Evolutionary conservation across 2,113 vertebrate genomes (phyloP), one percentile per base, ranked within the genome.

Genomic region (Uria aalge): DNA sequence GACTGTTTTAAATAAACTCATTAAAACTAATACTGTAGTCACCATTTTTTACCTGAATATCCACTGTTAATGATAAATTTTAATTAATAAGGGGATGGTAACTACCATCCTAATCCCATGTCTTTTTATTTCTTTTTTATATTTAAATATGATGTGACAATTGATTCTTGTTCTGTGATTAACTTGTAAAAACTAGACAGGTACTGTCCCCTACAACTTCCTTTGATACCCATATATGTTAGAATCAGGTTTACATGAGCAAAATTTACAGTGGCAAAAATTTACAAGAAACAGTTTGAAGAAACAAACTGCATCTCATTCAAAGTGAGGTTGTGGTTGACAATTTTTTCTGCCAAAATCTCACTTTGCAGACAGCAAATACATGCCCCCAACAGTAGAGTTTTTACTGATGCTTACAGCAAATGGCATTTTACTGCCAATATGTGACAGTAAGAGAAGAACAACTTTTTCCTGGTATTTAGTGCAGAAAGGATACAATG

Each of bases 401-500:
- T 11, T 80, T 60, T 71, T 34, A 45, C 9, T 41, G 43, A 59
- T 36, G 9, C 15, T 63, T 67, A 34, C 1, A 45, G 9, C 4
- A 12, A 18, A 8, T 32, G 8, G 60, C 2, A 6, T 47, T 72
- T 72, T 27, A 50, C 24, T 52, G 38, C 29, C n/a, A 15, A 15
- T 3, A 1, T 21, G 11, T 17, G 9, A 8, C 60, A 47, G 20
- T 75, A 40, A 72, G 21, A 55, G n/a, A 88, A 41, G 5, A 50
- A 4, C 3, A 10, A 3, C 13, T 63, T 79, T 79, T 88, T 32
- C 30, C 13, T 80, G 13, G 16, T 52, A 32, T 43, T 90, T 59
- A 29, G 30, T 12, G 29, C 7, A 26, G 52, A 26, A 60, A 47
- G 0, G 0, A 38, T 40, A 38, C 16, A 13, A 0, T 16, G 52